A percentile compares a stretch with the other conserved stretches of the same genome.
These are phyloP conservation scores for Cylas formicarius DNA, from an alignment of 1,140 invertebrate species.

Conservation along the genomic window DNA sequence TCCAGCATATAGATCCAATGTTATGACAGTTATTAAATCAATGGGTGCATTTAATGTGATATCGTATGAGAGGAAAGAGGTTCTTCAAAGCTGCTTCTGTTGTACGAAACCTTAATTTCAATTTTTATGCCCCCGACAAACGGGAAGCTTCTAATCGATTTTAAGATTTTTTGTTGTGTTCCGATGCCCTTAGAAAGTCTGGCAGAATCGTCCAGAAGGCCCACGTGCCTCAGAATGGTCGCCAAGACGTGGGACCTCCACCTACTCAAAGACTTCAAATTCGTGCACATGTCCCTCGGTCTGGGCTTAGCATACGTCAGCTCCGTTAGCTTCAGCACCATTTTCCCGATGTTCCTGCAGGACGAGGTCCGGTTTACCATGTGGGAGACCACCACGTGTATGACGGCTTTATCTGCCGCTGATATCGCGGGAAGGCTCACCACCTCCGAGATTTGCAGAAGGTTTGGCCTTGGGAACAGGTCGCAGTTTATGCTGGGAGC, in stretches of 20 bases:
- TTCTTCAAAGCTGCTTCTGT: no score
- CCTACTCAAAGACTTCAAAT: constrained; percentile 51
- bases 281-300: constrained; percentile 58
- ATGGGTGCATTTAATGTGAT: no score
- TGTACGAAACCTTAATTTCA: no score
- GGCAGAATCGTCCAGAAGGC: constrained; percentile 9
- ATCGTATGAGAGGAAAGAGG: no score
- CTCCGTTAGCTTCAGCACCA: constrained; percentile 60
- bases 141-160: no score
- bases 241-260: constrained; percentile 52
- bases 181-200: no score
- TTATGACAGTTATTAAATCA: no score
- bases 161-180: no score
- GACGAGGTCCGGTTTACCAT: constrained; percentile 47
- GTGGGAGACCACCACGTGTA: constrained; percentile 53
- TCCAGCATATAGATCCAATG: no score
- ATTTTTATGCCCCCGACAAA: no score
- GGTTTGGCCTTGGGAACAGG: constrained; percentile 51
- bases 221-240: constrained; percentile 36
- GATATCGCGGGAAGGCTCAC: constrained; percentile 59
- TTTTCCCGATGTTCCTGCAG: constrained; percentile 59
- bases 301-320: constrained; percentile 57
- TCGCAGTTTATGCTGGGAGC: constrained; percentile 48
- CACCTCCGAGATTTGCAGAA: constrained; percentile 56
- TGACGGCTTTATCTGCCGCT: constrained; percentile 55